Evolutionary conservation across 2,888 invertebrate species (phyloP), one percentile per base, ranked within the genome.

Genomic region (Noctua janthe): DNA sequence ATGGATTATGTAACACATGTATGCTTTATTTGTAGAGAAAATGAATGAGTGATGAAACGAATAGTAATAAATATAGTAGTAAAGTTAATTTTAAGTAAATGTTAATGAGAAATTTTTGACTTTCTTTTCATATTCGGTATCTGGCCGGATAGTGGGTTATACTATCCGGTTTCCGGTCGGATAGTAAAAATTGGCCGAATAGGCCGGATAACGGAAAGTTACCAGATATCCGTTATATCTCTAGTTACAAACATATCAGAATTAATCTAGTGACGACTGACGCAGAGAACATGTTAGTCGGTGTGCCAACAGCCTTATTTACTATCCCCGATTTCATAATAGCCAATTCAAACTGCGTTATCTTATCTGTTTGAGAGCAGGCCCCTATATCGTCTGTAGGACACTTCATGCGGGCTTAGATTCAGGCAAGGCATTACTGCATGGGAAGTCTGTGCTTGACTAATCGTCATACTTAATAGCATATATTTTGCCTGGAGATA

Each of bases 331-430:
- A 84, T 84, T 85, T 84, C 78, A 91, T 90, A 85, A 88, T 83
- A 77, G 89, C 75, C 86, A 81, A 90, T 90, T 87, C 83, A 86
- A 83, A 85, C 75, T 80, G 74, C 79, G 77, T 86, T 87, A 90
- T 90, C 91, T 87, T 90, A 88, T 90, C 88, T 81, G 80, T 82
- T 80, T 76, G 78, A 85, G 81, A 84, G 72, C 88, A 88, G 87
- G 78, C 87, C 80, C 78, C 88, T 78, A 86, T 87, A 82, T 83
- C 83, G 90, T 70, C 70, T 73, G 35, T 71, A 64, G 72, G 75
- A 76, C 78, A 83, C 71, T 86, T 80, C 80, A 89, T 88, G 85
- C 83, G 90, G 85, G 84, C 78, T 78, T 67, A 74, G 78, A 84
- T 78, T 80, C 49, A 66, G 23, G 35, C 67, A 76, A 80, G 87